Conservation (phyloP, 2,797 vertebrate genomes). For the Apogon talboti region DNA sequence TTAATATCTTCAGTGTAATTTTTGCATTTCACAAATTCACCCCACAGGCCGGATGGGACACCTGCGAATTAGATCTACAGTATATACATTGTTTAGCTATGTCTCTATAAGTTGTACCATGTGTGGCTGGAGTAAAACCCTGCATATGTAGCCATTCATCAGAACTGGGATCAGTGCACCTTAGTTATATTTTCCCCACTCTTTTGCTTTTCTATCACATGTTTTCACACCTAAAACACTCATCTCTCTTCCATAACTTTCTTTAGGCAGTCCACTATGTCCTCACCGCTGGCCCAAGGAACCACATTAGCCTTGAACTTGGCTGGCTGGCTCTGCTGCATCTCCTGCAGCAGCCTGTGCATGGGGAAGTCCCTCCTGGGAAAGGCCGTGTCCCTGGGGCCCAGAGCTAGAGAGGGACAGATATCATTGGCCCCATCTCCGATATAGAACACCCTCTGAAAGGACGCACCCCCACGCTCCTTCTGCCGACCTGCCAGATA, state of each 20-base stretch:
- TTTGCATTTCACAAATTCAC: too few relatives aligned
- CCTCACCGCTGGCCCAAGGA: slow-evolving; percentile 88
- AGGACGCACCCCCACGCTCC: slow-evolving; percentile 83
- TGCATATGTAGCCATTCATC: slow-evolving; percentile 21
- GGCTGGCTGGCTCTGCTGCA: slow-evolving; percentile 78
- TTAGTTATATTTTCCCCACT: not conserved
- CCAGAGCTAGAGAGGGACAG: slow-evolving; percentile 87
- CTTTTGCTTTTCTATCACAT: not conserved
- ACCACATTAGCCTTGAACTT: slow-evolving; percentile 83
- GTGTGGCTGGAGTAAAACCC: slow-evolving; percentile 36
- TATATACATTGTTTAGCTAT: not conserved
- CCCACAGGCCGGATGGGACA: too few relatives aligned
- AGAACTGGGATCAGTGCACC: slow-evolving; percentile 2
- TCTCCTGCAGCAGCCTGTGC: slow-evolving; percentile 87
- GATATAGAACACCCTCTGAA: slow-evolving; percentile 90
- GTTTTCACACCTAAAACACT: slow-evolving; percentile 17
- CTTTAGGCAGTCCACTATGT: slow-evolving; percentile 87
- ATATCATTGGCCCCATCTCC: slow-evolving; percentile 94
- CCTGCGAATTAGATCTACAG: slow-evolving; percentile 1
- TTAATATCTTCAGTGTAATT: too few relatives aligned
- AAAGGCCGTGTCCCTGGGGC: slow-evolving; percentile 87
- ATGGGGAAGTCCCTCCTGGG: slow-evolving; percentile 90
- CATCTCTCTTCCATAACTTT: slow-evolving; percentile 82
- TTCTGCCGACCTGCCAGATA: slow-evolving; percentile 84
- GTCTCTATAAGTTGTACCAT: slow-evolving; percentile 11